Evolutionary conservation across 2,797 vertebrate species (phyloP).

Genomic region (Triplophysa yarkandensis): DNA sequence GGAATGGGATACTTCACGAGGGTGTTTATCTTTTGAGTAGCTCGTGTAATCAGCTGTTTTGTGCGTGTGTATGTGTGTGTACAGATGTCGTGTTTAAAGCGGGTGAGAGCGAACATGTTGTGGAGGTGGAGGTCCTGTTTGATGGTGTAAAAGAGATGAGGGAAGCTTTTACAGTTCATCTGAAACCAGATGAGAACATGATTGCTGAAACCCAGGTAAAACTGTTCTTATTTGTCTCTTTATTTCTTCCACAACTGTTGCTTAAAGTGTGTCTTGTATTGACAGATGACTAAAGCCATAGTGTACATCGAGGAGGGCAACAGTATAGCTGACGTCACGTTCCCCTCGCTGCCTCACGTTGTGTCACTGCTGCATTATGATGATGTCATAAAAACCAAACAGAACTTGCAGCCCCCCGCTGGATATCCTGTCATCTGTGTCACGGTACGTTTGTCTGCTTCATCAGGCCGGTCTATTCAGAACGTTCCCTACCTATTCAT

Average conservation of each 20-base stretch:
- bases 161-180: constrained; percentile 92
- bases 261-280: neutral
- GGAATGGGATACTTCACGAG: constrained; percentile 1
- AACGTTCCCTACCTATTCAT: neutral
- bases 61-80: constrained; percentile 44
- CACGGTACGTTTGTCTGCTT: constrained; percentile 77
- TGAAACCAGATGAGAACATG: constrained; percentile 94
- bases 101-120: constrained; percentile 83
- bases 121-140: constrained; percentile 88
- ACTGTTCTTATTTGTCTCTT: no score
- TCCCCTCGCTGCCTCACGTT: constrained; percentile 89
- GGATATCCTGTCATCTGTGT: constrained; percentile 93
- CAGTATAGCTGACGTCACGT: constrained; percentile 93
- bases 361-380: constrained; percentile 88
- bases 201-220: constrained; percentile 93
- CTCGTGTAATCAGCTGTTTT: constrained; percentile 4
- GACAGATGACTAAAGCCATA: constrained; percentile 85
- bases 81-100: constrained; percentile 90
- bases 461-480: neutral
- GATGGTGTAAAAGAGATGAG: constrained; percentile 90
- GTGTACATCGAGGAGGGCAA: constrained; percentile 92
- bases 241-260: neutral
- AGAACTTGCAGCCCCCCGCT: constrained; percentile 76
- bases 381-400: constrained; percentile 69
- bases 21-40: constrained; percentile 33